Evolutionary conservation across 2,113 vertebrate genomes (phyloP), one percentile per base, ranked within the genome.

Genomic region (Daubentonia madagascariensis): DNA sequence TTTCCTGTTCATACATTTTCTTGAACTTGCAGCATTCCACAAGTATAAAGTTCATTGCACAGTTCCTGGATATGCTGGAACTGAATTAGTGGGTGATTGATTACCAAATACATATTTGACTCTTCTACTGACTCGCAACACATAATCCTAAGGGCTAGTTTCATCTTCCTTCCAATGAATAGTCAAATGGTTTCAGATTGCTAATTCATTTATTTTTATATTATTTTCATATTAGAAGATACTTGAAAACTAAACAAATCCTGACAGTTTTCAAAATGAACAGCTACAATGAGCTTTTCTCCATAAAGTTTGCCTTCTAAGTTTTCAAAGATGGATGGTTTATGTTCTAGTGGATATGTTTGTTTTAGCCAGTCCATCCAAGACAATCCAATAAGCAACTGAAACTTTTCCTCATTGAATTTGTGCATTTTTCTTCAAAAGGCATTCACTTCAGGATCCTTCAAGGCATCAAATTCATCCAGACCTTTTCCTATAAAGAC

Each of bases 401-500:
- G 99, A 98, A 99, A 99, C 97, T 99, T 99, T 45, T 99, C 99
- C 91, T 99, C 99, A 30, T 99, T 99, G 95, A 99, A 98, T 52
- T 98, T 99, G 45, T 99, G 98, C 99, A 99, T 99, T 98, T 99
- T 99, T 92, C 98, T 94, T 93, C 99, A 99, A 98, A 99, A 99
- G 98, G 99, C 99, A 73, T 99, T 99, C 97, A 99, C 99, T 97
- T 99, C 99, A 96, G 99, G 99, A 98, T 99, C 99, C 89, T 99
- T 99, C 48, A 99, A 99, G 84, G 99, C 99, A 91, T 99, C 99
- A 1, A 99, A 99, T 95, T 99, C 99, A 89, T 99, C 99, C 28
- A 99, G 99, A 98, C 99, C 99, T 99, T n/a, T n/a, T 52, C 50
- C 50, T 52, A n/a, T n/a, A n/a, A n/a, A n/a, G n/a, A n/a, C n/a